phyloP scores from a whole-genome alignment of 2,888 invertebrate species.

The Crocallis elinguaria region DNA sequence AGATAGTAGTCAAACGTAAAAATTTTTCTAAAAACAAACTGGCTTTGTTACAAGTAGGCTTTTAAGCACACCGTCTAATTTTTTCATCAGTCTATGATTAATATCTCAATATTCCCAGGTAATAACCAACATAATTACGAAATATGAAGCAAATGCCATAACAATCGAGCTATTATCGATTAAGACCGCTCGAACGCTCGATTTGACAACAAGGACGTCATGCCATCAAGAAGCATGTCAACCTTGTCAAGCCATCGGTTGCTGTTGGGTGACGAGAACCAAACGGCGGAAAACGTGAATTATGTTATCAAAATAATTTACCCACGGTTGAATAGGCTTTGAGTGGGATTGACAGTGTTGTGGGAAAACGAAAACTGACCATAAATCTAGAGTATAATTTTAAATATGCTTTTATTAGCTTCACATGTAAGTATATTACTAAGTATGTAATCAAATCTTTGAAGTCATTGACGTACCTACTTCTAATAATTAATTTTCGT shows the following conservation, averaged over 20 bases:
- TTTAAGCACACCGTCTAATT: neutral
- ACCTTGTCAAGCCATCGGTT: conserved; percentile 22
- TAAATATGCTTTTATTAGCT: neutral
- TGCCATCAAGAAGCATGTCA: conserved; percentile 26
- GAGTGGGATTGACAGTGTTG: conserved; percentile 38
- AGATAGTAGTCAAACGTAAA: too few species aligned
- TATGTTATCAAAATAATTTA: conserved; percentile 62
- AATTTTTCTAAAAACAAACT: too few species aligned
- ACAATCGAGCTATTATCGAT: conserved; percentile 62
- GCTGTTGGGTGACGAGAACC: conserved; percentile 38
- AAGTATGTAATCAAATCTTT: too few species aligned
- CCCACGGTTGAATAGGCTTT: conserved; percentile 43
- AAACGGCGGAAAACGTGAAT: conserved; percentile 63
- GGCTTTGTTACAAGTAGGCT: too few species aligned
- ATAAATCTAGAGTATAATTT: conserved; percentile 2
- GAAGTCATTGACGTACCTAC: too few species aligned
- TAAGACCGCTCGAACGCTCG: conserved; percentile 51
- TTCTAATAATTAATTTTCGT: too few species aligned
- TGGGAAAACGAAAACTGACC: conserved; percentile 35
- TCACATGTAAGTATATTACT: neutral
- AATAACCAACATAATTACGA: conserved; percentile 5
- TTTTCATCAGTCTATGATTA: too few species aligned
- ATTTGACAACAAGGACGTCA: conserved; percentile 45
- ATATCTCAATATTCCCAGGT: neutral
- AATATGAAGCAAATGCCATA: conserved; percentile 32